Conservation (phyloP, 2,888 invertebrate genomes). For the Leistus spinibarbis region DNA sequence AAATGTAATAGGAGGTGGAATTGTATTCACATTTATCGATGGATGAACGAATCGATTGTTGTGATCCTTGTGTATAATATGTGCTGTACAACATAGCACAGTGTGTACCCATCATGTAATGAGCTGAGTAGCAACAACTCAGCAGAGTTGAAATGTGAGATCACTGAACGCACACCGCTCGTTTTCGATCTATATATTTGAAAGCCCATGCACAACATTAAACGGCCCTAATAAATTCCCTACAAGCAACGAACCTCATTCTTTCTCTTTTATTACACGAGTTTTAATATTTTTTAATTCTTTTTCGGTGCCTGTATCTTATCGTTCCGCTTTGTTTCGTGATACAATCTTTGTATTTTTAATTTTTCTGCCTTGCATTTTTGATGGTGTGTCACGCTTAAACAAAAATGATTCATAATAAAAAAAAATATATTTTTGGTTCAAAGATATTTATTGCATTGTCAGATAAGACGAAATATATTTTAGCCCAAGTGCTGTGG, state of each 20-base stretch:
- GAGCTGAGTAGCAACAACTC: background rate
- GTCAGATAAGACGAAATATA: too few species aligned
- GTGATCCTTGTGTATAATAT: background rate
- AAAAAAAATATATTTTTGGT: too few species aligned
- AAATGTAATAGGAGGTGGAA: background rate
- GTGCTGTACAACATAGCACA: background rate
- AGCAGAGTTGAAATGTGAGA: background rate
- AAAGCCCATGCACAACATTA: slow-evolving; percentile 4
- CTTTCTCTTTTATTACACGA: slow-evolving; percentile 6
- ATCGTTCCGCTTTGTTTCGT: too few species aligned
- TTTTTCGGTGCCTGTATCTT: background rate
- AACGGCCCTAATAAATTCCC: background rate
- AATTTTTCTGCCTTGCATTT: background rate
- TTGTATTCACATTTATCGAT: background rate
- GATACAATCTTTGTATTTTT: background rate
- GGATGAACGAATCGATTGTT: background rate
- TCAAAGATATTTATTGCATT: too few species aligned
- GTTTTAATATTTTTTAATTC: background rate
- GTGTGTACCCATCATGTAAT: background rate
- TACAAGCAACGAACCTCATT: slow-evolving; percentile 4
- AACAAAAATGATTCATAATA: too few species aligned
- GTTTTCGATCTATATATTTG: slow-evolving; percentile 1
- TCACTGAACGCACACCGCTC: background rate
- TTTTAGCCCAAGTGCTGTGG: too few species aligned
- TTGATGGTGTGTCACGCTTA: background rate